Evolutionary conservation across 1,140 invertebrate species (phyloP).

Genomic region (Lasioglossum baleicum): DNA sequence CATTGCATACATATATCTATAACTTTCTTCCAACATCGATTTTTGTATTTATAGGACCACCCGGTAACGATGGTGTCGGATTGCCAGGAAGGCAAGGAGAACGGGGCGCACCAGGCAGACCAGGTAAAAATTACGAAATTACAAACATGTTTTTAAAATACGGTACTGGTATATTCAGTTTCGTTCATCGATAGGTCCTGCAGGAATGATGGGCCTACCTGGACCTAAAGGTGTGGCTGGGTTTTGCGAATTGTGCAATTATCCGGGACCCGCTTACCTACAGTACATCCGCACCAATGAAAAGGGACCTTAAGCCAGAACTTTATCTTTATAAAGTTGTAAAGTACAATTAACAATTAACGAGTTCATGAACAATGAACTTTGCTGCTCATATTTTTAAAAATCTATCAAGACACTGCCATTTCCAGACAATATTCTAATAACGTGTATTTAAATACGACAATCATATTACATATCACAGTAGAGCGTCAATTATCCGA

Average conservation of each 20-base stretch:
- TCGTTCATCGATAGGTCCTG: conserved; percentile 68
- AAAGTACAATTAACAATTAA: not conserved
- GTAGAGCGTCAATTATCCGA: too few species aligned
- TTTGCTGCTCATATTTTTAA: not conserved
- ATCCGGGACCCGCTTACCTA: conserved; percentile 63
- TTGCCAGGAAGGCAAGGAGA: conserved; percentile 82
- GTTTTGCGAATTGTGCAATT: conserved; percentile 83
- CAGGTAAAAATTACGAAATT: conserved; percentile 81
- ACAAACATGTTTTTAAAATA: conserved; percentile 24
- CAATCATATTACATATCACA: not conserved
- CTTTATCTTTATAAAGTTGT: not conserved
- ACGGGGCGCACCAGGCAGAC: conserved; percentile 83
- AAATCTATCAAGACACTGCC: conserved; percentile 8
- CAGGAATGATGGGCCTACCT: conserved; percentile 79
- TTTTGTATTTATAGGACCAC: conserved; percentile 77
- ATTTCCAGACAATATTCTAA: not conserved
- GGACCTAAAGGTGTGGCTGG: conserved; percentile 83
- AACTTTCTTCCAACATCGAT: not conserved
- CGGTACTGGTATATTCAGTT: conserved; percentile 25
- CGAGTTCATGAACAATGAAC: not conserved
- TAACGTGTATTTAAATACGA: conserved; percentile 9
- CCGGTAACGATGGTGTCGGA: conserved; percentile 83
- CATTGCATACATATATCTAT: not conserved
- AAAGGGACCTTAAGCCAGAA: conserved; percentile 55
- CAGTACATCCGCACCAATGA: conserved; percentile 59